Conservation (phyloP, 2,888 invertebrate genomes). For the Epinotia bilunana region DNA sequence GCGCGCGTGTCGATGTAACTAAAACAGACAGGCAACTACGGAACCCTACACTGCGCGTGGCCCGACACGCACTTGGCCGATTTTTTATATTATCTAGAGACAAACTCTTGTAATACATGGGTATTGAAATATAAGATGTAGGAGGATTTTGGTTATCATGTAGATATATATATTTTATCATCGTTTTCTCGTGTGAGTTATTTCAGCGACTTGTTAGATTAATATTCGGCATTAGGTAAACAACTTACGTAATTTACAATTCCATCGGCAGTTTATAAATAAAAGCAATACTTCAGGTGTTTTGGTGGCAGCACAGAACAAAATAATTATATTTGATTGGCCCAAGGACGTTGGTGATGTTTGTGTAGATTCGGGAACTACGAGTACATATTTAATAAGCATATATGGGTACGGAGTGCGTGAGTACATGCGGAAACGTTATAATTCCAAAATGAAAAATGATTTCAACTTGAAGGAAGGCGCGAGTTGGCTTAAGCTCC, state of each 20-base stretch:
- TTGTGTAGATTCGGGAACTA: neutral
- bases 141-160: neutral
- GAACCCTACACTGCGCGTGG: too few relatives aligned
- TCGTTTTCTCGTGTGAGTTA: neutral
- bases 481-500: too few relatives aligned
- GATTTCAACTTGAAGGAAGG: too few relatives aligned
- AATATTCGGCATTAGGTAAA: conserved; percentile 8
- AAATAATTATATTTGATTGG: neutral
- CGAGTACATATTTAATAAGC: conserved; percentile 34
- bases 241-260: conserved; percentile 20
- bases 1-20: too few relatives aligned
- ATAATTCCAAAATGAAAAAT: conserved; percentile 40
- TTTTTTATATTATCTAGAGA: too few relatives aligned
- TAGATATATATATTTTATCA: neutral
- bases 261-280: conserved; percentile 18
- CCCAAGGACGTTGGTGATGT: neutral
- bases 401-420: conserved; percentile 27
- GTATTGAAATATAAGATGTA: too few relatives aligned
- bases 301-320: neutral
- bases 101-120: too few relatives aligned
- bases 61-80: too few relatives aligned
- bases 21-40: too few relatives aligned
- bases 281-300: conserved; percentile 23
- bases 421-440: conserved; percentile 33
- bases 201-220: neutral